These are phyloP conservation scores for Toxotes chatareus DNA, from an alignment of 2,113 vertebrate genomes.

Conservation along the genomic window DNA sequence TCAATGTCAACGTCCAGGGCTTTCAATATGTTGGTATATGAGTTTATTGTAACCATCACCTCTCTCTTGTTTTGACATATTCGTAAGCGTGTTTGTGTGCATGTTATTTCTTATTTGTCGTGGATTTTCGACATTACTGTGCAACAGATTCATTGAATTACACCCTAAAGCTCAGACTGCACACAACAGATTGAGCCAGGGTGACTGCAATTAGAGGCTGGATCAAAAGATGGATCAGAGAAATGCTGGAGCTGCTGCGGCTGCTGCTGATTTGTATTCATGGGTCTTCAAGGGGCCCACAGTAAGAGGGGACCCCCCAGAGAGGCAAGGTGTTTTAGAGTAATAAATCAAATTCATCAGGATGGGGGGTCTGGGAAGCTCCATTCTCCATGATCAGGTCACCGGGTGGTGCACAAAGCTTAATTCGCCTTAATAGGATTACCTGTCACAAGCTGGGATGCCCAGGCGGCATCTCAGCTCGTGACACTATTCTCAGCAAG, in stretches of 20 bases:
- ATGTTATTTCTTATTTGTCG: background rate
- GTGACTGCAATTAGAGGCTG: background rate
- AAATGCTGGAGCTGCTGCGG: constrained; percentile 8
- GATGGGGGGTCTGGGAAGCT: constrained; percentile 23
- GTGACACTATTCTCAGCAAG: constrained; percentile 34
- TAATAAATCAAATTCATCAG: constrained; percentile 57
- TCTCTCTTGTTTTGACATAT: background rate
- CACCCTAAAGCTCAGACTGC: constrained; percentile 6
- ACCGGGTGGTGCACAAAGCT: constrained; percentile 59
- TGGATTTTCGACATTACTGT: background rate
- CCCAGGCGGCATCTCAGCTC: constrained; percentile 50
- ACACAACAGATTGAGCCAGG: background rate
- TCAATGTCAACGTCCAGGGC: background rate
- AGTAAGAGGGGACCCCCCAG: background rate
- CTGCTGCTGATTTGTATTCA: background rate
- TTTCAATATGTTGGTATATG: background rate
- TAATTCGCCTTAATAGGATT: constrained; percentile 80
- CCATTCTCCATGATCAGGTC: constrained; percentile 49
- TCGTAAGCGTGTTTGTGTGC: background rate
- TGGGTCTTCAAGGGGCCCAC: constrained; percentile 2
- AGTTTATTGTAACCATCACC: background rate
- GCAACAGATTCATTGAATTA: constrained; percentile 17
- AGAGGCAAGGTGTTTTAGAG: constrained; percentile 17
- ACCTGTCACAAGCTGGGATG: constrained; percentile 66
- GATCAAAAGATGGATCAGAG: too few species aligned